Percentiles rank a stretch among this genome's conserved stretches.
Conservation (phyloP, 1,140 invertebrate species). For the Wiebesia pumilae region DNA sequence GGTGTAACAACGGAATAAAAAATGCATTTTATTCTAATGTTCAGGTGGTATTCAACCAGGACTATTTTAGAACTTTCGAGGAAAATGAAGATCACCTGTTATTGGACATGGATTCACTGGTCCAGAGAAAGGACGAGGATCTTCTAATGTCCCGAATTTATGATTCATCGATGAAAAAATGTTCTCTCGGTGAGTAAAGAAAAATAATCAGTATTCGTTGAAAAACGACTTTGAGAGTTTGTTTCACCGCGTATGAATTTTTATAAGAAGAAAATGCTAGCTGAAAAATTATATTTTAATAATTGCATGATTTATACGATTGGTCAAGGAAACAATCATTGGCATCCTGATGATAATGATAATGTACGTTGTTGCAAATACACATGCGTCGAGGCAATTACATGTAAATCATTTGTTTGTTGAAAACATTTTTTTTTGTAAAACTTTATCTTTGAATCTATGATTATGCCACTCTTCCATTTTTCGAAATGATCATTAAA, state of each 20-base stretch:
- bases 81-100: slow-evolving; percentile 66
- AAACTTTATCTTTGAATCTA: too few relatives aligned
- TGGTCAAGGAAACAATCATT: not conserved
- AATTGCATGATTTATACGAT: not conserved
- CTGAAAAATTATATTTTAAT: slow-evolving; percentile 3
- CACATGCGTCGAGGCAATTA: not conserved
- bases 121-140: slow-evolving; percentile 58
- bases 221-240: not conserved
- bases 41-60: slow-evolving; percentile 44
- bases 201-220: not conserved
- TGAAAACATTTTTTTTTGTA: not conserved
- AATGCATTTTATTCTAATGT: not conserved
- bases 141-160: slow-evolving; percentile 53
- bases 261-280: not conserved
- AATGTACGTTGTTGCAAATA: not conserved
- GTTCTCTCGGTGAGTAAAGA: slow-evolving; percentile 63
- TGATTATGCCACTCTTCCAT: not conserved
- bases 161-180: slow-evolving; percentile 64
- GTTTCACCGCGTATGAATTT: not conserved
- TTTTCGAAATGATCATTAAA: not conserved
- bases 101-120: slow-evolving; percentile 68
- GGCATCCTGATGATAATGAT: slow-evolving; percentile 1
- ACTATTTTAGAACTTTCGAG: slow-evolving; percentile 54
- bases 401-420: not conserved
- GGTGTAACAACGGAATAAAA: not conserved